Base-by-base conservation (phyloP, 2,797 vertebrate species). In the Epinephelus malabaricus region DNA sequence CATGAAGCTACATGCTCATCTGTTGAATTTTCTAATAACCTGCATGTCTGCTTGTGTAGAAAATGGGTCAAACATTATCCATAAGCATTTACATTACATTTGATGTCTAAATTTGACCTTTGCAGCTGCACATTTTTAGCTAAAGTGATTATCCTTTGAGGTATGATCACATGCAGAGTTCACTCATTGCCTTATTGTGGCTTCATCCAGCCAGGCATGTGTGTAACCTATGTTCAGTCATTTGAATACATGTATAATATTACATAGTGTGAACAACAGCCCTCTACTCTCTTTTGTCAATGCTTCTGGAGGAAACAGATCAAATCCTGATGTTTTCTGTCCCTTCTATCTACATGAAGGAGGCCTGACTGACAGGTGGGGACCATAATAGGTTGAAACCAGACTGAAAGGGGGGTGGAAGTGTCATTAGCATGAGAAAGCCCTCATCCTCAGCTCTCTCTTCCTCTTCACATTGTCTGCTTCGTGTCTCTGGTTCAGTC, bases 351-450 rank as follows among this genome's bases (percentile, higher is more conserved):
- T 84, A 51, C 79, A 18, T 17, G 13, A 18, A 2, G 17, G 56
- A 82, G 73, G 74, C 63, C 85, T 84, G 81, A 61, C 74, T 89
- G 81, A 81, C 75, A 76, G 84, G 81, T 77, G 80, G n/a, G 73
- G 79, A 6, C 87, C 83, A 91, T 81, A 90, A 86, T 45, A 54
- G 73, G 73, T 38, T 71, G 73, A 71, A 71, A 62, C 73, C 53
- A 43, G 63, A 55, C 82, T 80, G 86, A 88, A 85, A 79, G 83
- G 71, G 90, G 30, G 82, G 76, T 86, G 81, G 83, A 77, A 51
- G 81, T 79, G 84, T 64, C 54, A 94, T 94, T 94, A 92, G 76
- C 92, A 94, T 91, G 84, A 94, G 87, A 96, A 95, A 94, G 85
- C 56, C 64, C 30, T 73, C 67, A 8, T 82, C 81, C 87, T 87